Evolutionary conservation across 1,140 invertebrate species (phyloP).

Genomic region (Homarus americanus): DNA sequence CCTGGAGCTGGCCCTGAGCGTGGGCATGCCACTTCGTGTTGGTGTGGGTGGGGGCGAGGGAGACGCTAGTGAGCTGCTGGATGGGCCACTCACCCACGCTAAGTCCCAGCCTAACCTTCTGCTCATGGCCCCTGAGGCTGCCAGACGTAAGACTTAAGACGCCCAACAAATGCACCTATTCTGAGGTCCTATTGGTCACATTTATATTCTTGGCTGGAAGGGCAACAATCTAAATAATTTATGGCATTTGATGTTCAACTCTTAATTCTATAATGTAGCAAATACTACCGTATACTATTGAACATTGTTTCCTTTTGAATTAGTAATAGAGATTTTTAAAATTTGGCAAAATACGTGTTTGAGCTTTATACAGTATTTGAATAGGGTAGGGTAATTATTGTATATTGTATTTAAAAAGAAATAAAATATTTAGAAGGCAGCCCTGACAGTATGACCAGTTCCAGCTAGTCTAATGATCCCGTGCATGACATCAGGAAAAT

Average conservation of each 20-base stretch:
- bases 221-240: background rate
- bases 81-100: conserved; percentile 78
- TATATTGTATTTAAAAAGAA: too few species aligned
- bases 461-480: too few species aligned
- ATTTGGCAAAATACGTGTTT: too few species aligned
- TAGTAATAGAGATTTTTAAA: too few species aligned
- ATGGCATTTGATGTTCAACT: background rate
- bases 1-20: conserved; percentile 73
- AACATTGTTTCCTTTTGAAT: too few species aligned
- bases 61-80: conserved; percentile 78
- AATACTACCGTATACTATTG: too few species aligned
- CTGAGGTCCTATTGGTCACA: background rate
- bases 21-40: conserved; percentile 75
- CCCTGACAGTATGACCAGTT: too few species aligned
- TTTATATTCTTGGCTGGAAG: background rate
- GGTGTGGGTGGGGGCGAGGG: conserved; percentile 78
- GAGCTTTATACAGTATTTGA: too few species aligned
- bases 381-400: too few species aligned
- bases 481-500: too few species aligned
- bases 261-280: too few species aligned
- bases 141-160: conserved; percentile 53
- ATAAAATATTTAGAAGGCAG: too few species aligned
- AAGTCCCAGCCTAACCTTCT: conserved; percentile 79
- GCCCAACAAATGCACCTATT: background rate
- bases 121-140: conserved; percentile 45